Evolutionary conservation across 2,888 invertebrate genomes (phyloP), one percentile per base, ranked within the genome.

Genomic region (Eumacrocentrus americanus): DNA sequence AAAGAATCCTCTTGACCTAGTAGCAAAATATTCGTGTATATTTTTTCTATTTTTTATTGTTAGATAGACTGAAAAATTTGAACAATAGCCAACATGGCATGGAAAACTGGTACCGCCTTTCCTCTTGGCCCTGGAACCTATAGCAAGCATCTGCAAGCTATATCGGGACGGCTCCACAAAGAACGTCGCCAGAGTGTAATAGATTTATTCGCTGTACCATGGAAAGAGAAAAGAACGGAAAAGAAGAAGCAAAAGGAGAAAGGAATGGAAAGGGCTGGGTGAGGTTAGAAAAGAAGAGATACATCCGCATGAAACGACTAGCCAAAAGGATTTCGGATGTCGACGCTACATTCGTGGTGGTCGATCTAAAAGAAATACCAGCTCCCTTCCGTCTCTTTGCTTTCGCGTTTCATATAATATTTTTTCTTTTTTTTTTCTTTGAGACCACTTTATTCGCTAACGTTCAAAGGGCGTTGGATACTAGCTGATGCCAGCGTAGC

Each of bases 51-150:
- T 75, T 76, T 78, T 78, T 78, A 78, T 78, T 72, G 76, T 74
- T 68, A 70, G 66, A 72, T 74, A 72, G 75, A 76, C n/a, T n/a
- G n/a, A n/a, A n/a, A 72, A 72, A 74, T 77, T 78, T 78, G 77
- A 78, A 78, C 77, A 78, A 77, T 72, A 73, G 77, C 78, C 78
- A 78, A 78, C 76, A 75, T 72, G 72, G 72, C 75, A 72, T 72
- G 68, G 68, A 72, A 60, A 56, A 14, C 48, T 48, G 42, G 46
- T 46, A 44, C 52, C 54, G n/a, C 22, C 35, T 60, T 46, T 47
- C 14, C 23, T 35, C 14, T 54, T 38, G 55, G 35, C 35, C 37
- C 23, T 22, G 12, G 42, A 44, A n/a, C 37, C 56, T 44, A 29
- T 46, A 40, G 51, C 48, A 9, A 14, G 35, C 20, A n/a, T 29